phyloP scores from a whole-genome alignment of 2,113 vertebrate species.

The Nipponia nippon region DNA sequence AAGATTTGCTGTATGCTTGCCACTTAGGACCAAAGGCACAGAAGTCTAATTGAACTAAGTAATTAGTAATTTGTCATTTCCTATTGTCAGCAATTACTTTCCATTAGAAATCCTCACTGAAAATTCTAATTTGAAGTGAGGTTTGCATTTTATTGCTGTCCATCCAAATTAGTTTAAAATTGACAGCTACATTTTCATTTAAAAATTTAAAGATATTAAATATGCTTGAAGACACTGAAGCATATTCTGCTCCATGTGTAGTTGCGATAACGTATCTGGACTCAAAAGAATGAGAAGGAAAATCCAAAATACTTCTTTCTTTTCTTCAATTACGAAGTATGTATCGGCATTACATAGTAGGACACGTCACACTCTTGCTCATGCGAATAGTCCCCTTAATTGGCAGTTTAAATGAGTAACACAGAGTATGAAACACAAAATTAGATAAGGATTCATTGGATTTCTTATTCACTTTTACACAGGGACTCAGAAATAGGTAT shows the following conservation, averaged over 20 bases:
- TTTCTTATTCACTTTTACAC: conserved; percentile 13
- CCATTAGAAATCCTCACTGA: conserved; percentile 85
- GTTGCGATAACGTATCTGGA: not conserved
- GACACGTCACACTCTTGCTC: not conserved
- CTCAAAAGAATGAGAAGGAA: not conserved
- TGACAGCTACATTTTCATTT: conserved; percentile 85
- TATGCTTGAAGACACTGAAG: conserved; percentile 65
- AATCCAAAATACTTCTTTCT: not conserved
- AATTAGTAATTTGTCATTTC: conserved; percentile 91
- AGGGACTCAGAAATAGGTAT: not conserved
- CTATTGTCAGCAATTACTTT: conserved; percentile 90
- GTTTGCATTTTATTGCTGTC: conserved; percentile 85
- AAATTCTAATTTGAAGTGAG: conserved; percentile 88
- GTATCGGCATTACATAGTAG: not conserved
- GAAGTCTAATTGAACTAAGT: conserved; percentile 90
- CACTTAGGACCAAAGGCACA: conserved; percentile 88
- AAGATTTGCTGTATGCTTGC: conserved; percentile 86
- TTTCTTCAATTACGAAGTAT: not conserved
- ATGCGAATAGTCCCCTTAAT: not conserved
- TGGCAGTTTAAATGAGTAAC: conserved; percentile 17
- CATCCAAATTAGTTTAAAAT: conserved; percentile 87
- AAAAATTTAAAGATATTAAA: conserved; percentile 75
- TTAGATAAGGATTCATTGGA: not conserved
- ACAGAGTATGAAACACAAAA: not conserved
- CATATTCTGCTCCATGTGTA: not conserved